Evolutionary conservation across 64 coral and sea anemone species (phyloP), one percentile per base, ranked within the genome.

Genomic region (Montipora sp.): DNA sequence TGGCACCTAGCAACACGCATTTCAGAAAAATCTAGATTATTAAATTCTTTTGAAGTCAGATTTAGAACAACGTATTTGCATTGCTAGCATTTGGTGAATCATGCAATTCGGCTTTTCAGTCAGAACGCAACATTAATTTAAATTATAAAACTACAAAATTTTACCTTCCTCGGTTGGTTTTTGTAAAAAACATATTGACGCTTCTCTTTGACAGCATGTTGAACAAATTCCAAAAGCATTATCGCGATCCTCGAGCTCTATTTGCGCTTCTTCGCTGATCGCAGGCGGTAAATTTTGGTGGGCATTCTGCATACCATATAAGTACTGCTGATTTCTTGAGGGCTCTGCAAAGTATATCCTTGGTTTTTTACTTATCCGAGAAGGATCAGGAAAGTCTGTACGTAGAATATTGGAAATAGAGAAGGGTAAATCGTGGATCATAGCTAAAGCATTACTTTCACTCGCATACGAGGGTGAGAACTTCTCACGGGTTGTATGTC

Each of bases 341-440:
- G 16, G 60, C 18, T 67, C 19, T 43, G 3, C 46, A 4, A 20
- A 46, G 21, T 51, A 10, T 0, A 71, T 66, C 61, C 5, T 21
- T n/a, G 60, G 65, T 70, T 12, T 22, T 71, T 7, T 18, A 49
- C 45, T 71, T 1, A 71, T 20, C 3, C 82, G 61, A 49, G 82
- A 84, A 68, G 82, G 63, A 19, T 51, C 8, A 2, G 82, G 65
- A 48, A 84, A 84, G 44, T 84, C 59, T 51, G 82, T 20, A 21
- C 65, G 61, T 1, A 84, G 65, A 49, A 84, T 84, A 49, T 84
- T 84, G 10, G 82, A 7, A 21, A 84, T 84, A 12, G 82, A 69
- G 65, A 84, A 84, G 1, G 63, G 82, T 12, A 84, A 71, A 48
- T 84, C n/a, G 6, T 84, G 13, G 10, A 46, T 65, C 82, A 84